A percentile compares a stretch with the other conserved stretches of the same genome.
Evolutionary conservation across 2,888 invertebrate species (phyloP).

Genomic region (Nephrotoma guestfalica): DNA sequence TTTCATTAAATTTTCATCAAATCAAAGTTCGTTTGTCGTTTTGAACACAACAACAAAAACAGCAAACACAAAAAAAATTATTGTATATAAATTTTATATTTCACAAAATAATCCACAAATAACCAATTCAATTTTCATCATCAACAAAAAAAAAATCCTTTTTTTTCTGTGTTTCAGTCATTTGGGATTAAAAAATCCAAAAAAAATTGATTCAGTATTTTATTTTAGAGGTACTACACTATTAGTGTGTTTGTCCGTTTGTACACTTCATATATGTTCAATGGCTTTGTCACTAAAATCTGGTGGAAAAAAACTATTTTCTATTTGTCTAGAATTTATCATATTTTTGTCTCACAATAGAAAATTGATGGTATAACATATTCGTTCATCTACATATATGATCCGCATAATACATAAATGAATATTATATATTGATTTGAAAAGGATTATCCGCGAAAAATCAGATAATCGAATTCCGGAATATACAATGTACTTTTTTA

Average conservation of each 20-base stretch:
- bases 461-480: not conserved
- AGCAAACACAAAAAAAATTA: not conserved
- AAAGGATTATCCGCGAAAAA: not conserved
- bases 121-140: not conserved
- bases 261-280: not conserved
- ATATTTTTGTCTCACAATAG: not conserved
- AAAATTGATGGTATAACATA: not conserved
- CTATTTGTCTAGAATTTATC: not conserved
- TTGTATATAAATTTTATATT: not conserved
- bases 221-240: not conserved
- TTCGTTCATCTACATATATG: not conserved
- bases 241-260: not conserved
- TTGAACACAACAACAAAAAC: not conserved
- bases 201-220: not conserved
- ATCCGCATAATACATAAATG: not conserved
- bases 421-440: not conserved
- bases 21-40: not conserved
- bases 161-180: not conserved
- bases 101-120: not conserved
- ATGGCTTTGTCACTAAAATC: not conserved
- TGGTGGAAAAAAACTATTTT: not conserved
- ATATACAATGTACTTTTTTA: not conserved
- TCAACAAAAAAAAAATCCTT: not conserved
- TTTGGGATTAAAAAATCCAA: not conserved
- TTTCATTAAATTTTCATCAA: not conserved